These are phyloP conservation scores for Habropoda laboriosa DNA, from an alignment of 1,140 invertebrate genomes.

Conservation along the genomic window DNA sequence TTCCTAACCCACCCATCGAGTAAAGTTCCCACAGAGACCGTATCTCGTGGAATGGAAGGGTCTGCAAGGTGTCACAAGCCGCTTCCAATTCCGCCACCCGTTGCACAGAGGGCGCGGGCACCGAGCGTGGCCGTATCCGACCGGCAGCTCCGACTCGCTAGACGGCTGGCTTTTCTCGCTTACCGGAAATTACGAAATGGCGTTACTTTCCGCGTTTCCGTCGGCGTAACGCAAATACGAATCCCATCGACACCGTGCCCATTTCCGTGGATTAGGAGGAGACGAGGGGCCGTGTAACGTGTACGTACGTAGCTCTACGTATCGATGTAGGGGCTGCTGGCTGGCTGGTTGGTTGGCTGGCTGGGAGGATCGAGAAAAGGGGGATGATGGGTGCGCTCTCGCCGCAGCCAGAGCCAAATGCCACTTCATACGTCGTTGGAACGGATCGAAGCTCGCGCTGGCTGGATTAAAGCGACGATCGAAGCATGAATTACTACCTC, in stretches of 20 bases:
- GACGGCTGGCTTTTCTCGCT: conserved; percentile 37
- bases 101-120: not conserved
- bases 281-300: conserved; percentile 35
- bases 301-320: conserved; percentile 11
- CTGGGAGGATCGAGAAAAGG: conserved; percentile 45
- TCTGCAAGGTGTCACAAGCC: not conserved
- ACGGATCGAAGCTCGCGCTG: conserved; percentile 54
- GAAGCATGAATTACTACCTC: conserved; percentile 51
- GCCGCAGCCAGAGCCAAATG: conserved; percentile 48
- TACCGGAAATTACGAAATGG: conserved; percentile 73
- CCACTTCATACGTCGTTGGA: conserved; percentile 52
- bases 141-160: conserved; percentile 2
- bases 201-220: conserved; percentile 72
- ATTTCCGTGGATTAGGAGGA: conserved; percentile 70
- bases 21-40: no score
- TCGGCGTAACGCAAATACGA: conserved; percentile 64
- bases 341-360: no score
- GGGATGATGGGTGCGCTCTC: conserved; percentile 18
- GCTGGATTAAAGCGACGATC: conserved; percentile 58
- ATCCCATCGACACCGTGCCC: conserved; percentile 63
- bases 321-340: conserved; percentile 14
- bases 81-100: not conserved
- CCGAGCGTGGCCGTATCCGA: not conserved
- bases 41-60: not conserved
- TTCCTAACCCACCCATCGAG: no score